Conservation (phyloP, 2,113 vertebrate species). For the Callocephalon fimbriatum region DNA sequence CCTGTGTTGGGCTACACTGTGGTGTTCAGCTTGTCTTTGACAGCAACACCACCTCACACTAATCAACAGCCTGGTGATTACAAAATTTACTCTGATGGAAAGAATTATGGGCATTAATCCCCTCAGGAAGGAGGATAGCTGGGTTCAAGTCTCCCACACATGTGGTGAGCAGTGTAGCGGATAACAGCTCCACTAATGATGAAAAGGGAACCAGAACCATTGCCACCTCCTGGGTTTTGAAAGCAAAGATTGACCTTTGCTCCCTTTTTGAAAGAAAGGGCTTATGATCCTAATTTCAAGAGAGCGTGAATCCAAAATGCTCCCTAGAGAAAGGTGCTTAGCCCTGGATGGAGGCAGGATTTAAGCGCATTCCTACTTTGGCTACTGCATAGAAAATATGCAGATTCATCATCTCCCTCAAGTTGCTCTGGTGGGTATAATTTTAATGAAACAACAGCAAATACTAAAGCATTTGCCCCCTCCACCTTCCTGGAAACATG, state of each 20-base stretch:
- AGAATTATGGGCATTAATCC: constrained; percentile 50
- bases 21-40: neutral
- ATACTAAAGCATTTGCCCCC: neutral
- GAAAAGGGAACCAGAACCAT: constrained; percentile 51
- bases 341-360: constrained; percentile 20
- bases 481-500: neutral
- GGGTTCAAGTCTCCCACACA: constrained; percentile 45
- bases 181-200: constrained; percentile 56
- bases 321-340: constrained; percentile 64
- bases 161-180: constrained; percentile 25
- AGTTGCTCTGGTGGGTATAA: neutral
- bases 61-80: constrained; percentile 32
- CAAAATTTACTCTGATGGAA: constrained; percentile 50
- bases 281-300: constrained; percentile 69
- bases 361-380: neutral
- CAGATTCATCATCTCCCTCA: constrained; percentile 7
- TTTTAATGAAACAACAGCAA: neutral
- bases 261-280: constrained; percentile 44
- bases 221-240: constrained; percentile 59
- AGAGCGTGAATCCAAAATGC: constrained; percentile 39
- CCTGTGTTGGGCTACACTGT: neutral
- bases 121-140: constrained; percentile 44
- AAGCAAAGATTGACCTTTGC: constrained; percentile 66
- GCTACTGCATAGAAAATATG: neutral
- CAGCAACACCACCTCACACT: neutral